phyloP scores from a whole-genome alignment of 2,113 vertebrate species.

The Monarcha castaneiventris region DNA sequence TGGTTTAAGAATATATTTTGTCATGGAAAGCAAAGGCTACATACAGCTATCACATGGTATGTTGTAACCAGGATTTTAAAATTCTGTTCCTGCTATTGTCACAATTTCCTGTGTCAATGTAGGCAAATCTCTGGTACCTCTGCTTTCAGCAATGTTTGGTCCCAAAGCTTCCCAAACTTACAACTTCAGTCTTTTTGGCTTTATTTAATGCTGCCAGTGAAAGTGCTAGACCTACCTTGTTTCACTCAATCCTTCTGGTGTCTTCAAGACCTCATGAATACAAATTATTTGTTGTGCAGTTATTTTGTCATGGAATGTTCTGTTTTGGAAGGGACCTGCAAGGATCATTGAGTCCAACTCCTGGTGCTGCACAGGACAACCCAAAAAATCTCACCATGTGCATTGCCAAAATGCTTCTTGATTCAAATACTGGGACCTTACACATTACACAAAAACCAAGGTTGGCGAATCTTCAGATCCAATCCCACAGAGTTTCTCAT shows the following conservation, averaged over 20 bases:
- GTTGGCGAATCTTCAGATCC: not conserved
- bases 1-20: not conserved
- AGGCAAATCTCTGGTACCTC: not conserved
- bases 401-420: not conserved
- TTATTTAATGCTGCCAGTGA: not conserved
- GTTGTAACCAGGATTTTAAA: not conserved
- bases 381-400: not conserved
- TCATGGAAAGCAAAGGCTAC: not conserved
- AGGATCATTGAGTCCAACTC: not conserved
- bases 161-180: not conserved
- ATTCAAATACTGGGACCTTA: not conserved
- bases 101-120: not conserved
- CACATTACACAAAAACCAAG: not conserved
- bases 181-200: not conserved
- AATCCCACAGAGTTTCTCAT: not conserved
- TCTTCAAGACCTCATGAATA: not conserved
- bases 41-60: not conserved
- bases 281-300: not conserved
- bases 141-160: not conserved
- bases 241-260: not conserved
- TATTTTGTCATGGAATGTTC: not conserved
- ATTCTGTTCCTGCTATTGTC: not conserved
- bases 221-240: not conserved
- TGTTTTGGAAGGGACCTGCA: fast-evolving
- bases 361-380: not conserved